Evolutionary conservation across 1,140 invertebrate genomes (phyloP), one percentile per base, ranked within the genome.

Genomic region (Pseudomyrmex pallidus): DNA sequence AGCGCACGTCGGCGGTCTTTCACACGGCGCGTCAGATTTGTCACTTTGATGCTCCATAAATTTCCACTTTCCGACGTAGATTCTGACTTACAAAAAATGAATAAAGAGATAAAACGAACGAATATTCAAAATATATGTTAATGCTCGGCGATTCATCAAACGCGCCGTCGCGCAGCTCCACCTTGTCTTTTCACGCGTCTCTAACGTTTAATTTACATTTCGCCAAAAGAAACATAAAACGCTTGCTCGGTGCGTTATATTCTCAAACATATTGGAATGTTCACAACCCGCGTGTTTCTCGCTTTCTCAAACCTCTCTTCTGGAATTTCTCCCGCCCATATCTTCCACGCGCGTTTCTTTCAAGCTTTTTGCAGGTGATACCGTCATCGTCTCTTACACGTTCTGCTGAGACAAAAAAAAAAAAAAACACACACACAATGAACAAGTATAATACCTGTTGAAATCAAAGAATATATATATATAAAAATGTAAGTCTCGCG

Each of bases 221-320:
- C 17, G 68, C 66, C 54, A 54, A 48, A 70, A 70, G 17, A 15
- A 68, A 20, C 64, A 46, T 80, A 59, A 64, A 83, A 64, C 35
- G n/a, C 52, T 25, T 5, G 52, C 35, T 57, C 22, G 66, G 44
- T 56, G 46, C 52, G 35, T 25, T 56, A 70, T 48, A 78, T 84
- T 56, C 22, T 63, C 63, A 62, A 74, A 62, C 44, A 63, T 84
- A 78, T 82, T 87, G 90, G 88, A 90, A 90, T 90, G 84, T 61
- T 22, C 77, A 50, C 80, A 74, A 73, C 86, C 35, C 85, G 63
- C 57, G 84, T 57, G 78, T 87, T 85, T 63, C 84, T 87, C 90
- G 74, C 90, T 90, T 90, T 90, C 90, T 90, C 90, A 77, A 87
- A 20, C 61, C 74, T 85, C 82, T 90, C 83, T 85, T 85, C 77